phyloP scores from a whole-genome alignment of 2,888 invertebrate genomes.

The Baronia brevicornis region DNA sequence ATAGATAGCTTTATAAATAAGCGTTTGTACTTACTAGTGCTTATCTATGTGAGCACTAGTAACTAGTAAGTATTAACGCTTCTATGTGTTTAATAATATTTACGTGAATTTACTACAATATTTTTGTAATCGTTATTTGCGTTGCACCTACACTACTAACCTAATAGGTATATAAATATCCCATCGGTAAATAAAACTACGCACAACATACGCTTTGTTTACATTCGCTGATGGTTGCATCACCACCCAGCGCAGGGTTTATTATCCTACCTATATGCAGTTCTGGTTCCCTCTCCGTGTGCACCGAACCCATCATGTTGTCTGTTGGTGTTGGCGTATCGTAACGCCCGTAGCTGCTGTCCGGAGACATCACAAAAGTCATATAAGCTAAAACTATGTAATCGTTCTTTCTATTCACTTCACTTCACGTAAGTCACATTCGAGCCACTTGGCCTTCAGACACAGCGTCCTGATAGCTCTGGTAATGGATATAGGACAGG shows the following conservation, averaged over 20 bases:
- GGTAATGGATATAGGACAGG: slow-evolving; percentile 56
- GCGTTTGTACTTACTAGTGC: too few species aligned
- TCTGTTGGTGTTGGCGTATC: slow-evolving; percentile 74
- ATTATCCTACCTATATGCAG: slow-evolving; percentile 79
- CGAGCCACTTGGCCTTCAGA: slow-evolving; percentile 35
- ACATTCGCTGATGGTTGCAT: slow-evolving; percentile 1
- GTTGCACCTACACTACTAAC: not conserved
- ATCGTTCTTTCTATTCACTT: slow-evolving; percentile 51
- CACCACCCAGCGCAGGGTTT: slow-evolving; percentile 4
- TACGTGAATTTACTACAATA: too few species aligned
- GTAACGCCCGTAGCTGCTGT: slow-evolving; percentile 78
- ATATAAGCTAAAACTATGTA: slow-evolving; percentile 42
- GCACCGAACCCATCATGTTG: slow-evolving; percentile 57
- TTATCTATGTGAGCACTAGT: too few species aligned
- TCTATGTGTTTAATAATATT: too few species aligned
- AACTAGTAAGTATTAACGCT: too few species aligned
- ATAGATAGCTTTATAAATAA: too few species aligned
- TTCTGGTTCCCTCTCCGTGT: slow-evolving; percentile 78
- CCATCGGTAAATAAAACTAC: too few species aligned
- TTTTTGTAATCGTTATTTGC: too few species aligned
- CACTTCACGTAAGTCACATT: slow-evolving; percentile 67
- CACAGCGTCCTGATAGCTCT: slow-evolving; percentile 43
- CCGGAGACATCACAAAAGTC: slow-evolving; percentile 80
- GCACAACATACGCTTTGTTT: slow-evolving; percentile 12
- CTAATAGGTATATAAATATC: too few species aligned